Evolutionary conservation across 2,113 vertebrate genomes (phyloP).

Genomic region (Lathamus discolor): DNA sequence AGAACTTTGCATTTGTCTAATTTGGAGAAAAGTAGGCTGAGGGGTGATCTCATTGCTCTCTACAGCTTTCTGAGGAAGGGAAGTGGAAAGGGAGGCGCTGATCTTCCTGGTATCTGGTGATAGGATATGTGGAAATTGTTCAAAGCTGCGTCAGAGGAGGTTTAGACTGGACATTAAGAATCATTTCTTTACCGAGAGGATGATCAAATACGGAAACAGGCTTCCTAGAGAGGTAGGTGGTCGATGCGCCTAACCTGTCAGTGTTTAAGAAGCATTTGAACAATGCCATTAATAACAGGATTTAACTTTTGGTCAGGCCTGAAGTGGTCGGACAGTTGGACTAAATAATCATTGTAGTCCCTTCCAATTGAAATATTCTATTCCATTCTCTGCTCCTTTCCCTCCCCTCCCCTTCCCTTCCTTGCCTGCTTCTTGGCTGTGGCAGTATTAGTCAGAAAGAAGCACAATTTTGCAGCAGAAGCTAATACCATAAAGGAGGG

Average conservation of each 20-base stretch:
- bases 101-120: background rate
- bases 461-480: background rate
- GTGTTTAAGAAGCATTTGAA: background rate
- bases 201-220: background rate
- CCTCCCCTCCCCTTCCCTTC: background rate
- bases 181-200: background rate
- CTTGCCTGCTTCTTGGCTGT: background rate
- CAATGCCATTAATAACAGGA: background rate
- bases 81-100: background rate
- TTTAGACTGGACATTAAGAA: background rate
- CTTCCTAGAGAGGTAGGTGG: background rate
- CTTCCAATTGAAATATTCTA: background rate
- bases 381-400: background rate
- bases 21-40: background rate
- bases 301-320: background rate
- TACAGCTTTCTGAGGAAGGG: background rate
- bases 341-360: background rate
- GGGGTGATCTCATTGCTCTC: accelerated
- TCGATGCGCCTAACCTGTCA: accelerated
- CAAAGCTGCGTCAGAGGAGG: background rate
- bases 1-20: background rate
- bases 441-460: background rate
- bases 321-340: background rate
- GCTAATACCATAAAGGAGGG: background rate
- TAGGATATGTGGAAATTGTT: background rate